Base-by-base conservation (phyloP, 1,140 invertebrate genomes). In the Euura saliciscinereae region DNA sequence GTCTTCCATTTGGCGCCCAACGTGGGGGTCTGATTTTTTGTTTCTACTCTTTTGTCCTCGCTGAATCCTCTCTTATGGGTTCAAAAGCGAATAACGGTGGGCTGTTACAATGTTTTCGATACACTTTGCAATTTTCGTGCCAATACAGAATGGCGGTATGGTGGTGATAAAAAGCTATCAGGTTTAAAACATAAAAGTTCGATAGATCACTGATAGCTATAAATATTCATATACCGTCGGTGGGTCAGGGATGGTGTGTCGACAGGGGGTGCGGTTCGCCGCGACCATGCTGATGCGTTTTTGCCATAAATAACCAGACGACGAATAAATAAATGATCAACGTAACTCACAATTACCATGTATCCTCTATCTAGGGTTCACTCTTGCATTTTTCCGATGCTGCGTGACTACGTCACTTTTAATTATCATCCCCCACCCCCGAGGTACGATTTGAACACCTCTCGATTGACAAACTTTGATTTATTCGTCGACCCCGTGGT, bases 321-420 rank as follows among this genome's bases (percentile, higher is more conserved):
- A 73, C 71, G 68, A 72, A 79, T 80, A 80, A 82, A 81, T 82
- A 83, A 83, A 82, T 79, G 80, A 82, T 82, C 81, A 80, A 69
- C 79, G 82, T 83, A 83, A 82, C 79, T 83, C 82, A 83, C 78
- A 78, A 83, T 83, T 83, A 83, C 79, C 73, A 73, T 75, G 75
- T 74, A 72, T 72, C 70, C 74, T 72, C 74, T 80, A 79, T 70
- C 3, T 59, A 59, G 28, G 28, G 28, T 28, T 28, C 51, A 59
- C 51, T 3, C 51, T n/a, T 59, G 51, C 71, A 28, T 28, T 28
- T 28, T 28, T 28, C 28, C 28, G 73, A 71, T 13, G 42, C 43
- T 43, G 11, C 8, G 70, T 66, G 73, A 72, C 64, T 75, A 77
- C 81, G 83, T 85, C 83, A 84, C 76, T 84, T 85, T 85, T 85